phyloP scores from a whole-genome alignment of 2,113 vertebrate genomes.

The Plecturocebus donacophilus region DNA sequence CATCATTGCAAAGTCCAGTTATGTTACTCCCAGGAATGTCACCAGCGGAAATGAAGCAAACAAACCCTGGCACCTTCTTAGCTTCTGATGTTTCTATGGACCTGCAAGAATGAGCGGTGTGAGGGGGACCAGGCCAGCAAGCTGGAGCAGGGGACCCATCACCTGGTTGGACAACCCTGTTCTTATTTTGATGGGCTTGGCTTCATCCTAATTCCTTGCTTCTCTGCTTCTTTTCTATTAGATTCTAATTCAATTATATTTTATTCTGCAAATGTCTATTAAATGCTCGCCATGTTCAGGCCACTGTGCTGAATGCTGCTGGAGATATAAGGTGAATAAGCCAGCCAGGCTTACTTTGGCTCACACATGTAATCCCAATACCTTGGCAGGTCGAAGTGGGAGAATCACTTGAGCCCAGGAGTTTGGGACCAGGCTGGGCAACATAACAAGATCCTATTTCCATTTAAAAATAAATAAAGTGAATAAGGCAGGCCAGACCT shows the following conservation, averaged over 20 bases:
- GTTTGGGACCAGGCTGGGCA: too few relatives aligned
- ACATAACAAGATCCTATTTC: too few relatives aligned
- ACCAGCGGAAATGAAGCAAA: constrained; percentile 88
- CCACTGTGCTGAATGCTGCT: neutral
- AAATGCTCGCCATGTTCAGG: neutral
- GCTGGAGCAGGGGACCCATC: neutral
- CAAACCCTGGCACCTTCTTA: constrained; percentile 88
- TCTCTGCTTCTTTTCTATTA: neutral
- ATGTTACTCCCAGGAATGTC: constrained; percentile 93
- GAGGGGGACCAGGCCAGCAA: neutral
- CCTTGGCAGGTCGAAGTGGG: too few relatives aligned
- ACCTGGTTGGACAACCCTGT: neutral
- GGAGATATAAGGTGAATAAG: neutral
- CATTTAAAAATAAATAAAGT: neutral
- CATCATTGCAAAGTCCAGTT: constrained; percentile 89
- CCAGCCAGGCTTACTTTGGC: neutral
- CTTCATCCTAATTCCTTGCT: neutral
- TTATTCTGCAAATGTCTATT: neutral
- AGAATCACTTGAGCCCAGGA: too few relatives aligned
- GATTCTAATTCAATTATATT: neutral
- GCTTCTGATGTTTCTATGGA: constrained; percentile 90
- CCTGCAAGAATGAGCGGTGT: constrained; percentile 79
- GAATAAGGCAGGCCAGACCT: neutral
- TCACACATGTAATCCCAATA: too few relatives aligned
- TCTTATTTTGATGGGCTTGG: neutral